These are phyloP conservation scores for Cheilosia soror DNA, from an alignment of 2,888 invertebrate species.

Conservation along the genomic window DNA sequence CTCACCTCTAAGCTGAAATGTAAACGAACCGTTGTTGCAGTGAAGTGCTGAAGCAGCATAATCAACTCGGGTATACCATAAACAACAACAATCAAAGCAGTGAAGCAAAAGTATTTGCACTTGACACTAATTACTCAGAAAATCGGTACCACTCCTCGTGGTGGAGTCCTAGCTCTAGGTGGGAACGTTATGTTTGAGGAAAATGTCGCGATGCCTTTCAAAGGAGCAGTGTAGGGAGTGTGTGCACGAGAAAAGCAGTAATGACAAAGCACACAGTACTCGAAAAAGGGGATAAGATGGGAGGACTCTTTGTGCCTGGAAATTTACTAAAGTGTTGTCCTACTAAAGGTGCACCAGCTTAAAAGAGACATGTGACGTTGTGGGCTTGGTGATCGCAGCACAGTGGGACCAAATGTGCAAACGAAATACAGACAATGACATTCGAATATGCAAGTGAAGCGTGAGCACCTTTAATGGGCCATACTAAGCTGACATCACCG, in stretches of 20 bases:
- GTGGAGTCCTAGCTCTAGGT: background rate
- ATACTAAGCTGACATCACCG: too few species aligned
- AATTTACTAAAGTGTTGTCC: constrained; percentile 2
- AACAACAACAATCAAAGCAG: constrained; percentile 63
- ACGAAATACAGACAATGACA: too few species aligned
- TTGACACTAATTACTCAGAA: constrained; percentile 75
- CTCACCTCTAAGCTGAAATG: constrained; percentile 47
- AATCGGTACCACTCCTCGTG: constrained; percentile 63
- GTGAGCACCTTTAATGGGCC: too few species aligned
- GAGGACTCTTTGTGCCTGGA: constrained; percentile 10
- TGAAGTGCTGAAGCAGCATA: constrained; percentile 50
- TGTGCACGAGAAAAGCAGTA: constrained; percentile 10
- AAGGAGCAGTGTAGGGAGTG: constrained; percentile 13
- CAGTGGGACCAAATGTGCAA: background rate
- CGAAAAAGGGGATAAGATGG: background rate
- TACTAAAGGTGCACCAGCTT: background rate
- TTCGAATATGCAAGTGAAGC: background rate
- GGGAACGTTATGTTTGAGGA: constrained; percentile 43
- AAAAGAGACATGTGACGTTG: background rate
- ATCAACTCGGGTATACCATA: constrained; percentile 53
- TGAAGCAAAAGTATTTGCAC: constrained; percentile 70
- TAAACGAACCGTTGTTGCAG: constrained; percentile 60
- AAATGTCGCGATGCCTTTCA: constrained; percentile 47
- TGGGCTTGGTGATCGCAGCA: background rate
- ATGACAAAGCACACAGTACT: constrained; percentile 4